Conservation (phyloP, 2,797 vertebrate species). For the Hydrolagus colliei region DNA sequence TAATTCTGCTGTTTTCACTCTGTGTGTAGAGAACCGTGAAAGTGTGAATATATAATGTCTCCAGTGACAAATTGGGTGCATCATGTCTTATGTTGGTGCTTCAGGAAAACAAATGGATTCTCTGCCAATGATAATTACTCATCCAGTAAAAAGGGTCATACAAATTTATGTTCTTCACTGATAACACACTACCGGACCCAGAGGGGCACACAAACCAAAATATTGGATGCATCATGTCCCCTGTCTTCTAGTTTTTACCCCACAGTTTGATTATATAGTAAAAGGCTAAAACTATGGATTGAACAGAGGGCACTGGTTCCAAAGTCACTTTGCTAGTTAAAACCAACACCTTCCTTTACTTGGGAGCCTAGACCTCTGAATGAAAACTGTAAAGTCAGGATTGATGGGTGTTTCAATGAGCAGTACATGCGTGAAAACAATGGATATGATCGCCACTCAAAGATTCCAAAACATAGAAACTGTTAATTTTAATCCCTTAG, state of each 20-base stretch:
- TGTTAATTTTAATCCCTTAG: background rate
- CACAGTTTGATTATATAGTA: background rate
- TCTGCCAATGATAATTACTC: constrained; percentile 31
- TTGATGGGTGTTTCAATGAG: background rate
- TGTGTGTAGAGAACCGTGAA: constrained; percentile 10
- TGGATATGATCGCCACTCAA: background rate
- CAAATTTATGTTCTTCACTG: constrained; percentile 28
- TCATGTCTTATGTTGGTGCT: constrained; percentile 21
- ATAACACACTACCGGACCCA: background rate
- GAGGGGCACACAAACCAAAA: background rate
- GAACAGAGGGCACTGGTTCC: background rate
- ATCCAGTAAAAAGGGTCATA: constrained; percentile 34
- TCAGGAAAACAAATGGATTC: constrained; percentile 37
- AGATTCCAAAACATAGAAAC: background rate
- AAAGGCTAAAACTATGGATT: background rate
- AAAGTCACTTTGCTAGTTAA: background rate
- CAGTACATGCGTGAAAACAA: background rate
- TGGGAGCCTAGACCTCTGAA: background rate
- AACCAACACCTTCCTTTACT: background rate
- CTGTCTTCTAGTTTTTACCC: background rate
- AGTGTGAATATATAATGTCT: constrained; percentile 39
- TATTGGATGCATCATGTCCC: background rate
- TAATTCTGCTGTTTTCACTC: constrained; percentile 2
- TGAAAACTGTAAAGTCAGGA: background rate
- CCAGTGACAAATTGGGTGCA: constrained; percentile 39